Conservation (phyloP, 1,140 invertebrate genomes). For the Thaumetopoea pityocampa region DNA sequence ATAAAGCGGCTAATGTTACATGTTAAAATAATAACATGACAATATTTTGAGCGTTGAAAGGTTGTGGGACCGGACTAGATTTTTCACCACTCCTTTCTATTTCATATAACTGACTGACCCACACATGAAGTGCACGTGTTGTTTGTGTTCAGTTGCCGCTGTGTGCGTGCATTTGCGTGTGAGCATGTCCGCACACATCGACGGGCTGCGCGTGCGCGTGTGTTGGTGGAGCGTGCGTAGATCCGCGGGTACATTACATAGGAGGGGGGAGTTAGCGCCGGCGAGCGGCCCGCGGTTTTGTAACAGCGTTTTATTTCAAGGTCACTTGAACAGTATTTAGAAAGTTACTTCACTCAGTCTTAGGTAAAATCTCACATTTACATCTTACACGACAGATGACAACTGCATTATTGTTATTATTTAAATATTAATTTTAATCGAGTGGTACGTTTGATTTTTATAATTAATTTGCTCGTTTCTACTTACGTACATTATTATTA, state of each 20-base stretch:
- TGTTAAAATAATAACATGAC: slow-evolving; percentile 11
- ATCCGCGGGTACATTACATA: slow-evolving; percentile 46
- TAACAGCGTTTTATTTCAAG: slow-evolving; percentile 76
- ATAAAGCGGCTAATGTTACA: too few relatives aligned
- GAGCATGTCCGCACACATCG: slow-evolving; percentile 42
- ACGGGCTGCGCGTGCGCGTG: slow-evolving; percentile 36
- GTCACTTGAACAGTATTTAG: slow-evolving; percentile 75
- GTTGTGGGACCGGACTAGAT: slow-evolving; percentile 45
- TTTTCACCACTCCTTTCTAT: slow-evolving; percentile 70
- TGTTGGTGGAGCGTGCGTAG: slow-evolving; percentile 47
- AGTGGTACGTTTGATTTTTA: slow-evolving; percentile 8
- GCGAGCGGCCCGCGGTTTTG: slow-evolving; percentile 71
- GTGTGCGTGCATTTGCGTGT: slow-evolving; percentile 25
- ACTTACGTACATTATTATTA: slow-evolving; percentile 1
- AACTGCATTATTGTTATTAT: slow-evolving; percentile 7
- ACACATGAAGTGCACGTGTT: slow-evolving; percentile 26
- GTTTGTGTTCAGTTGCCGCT: slow-evolving; percentile 26
- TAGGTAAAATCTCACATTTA: slow-evolving; percentile 45
- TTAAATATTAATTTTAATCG: slow-evolving; percentile 7
- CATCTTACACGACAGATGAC: slow-evolving; percentile 18
- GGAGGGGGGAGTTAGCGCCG: slow-evolving; percentile 50
- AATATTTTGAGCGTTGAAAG: slow-evolving; percentile 23
- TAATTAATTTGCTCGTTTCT: slow-evolving; percentile 13
- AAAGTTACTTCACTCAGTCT: slow-evolving; percentile 69
- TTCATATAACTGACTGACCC: slow-evolving; percentile 27